Evolutionary conservation across 2,888 invertebrate species (phyloP), one percentile per base, ranked within the genome.

Genomic region (Dynastes tityus): DNA sequence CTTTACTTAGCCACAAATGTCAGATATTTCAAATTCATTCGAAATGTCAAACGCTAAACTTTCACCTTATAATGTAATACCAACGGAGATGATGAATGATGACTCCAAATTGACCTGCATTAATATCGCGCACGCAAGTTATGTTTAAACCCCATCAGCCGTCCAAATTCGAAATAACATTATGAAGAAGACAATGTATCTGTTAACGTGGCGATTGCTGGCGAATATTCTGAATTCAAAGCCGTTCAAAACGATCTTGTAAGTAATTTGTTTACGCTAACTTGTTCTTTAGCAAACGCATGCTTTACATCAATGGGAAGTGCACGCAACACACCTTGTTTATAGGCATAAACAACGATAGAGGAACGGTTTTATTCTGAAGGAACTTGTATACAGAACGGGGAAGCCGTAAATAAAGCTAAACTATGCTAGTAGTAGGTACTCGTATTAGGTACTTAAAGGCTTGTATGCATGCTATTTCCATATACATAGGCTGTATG

Each of bases 251-350:
- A 63, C 27, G 29, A 13, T 63, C 29, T 63, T 13, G 63, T 63
- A 63, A 32, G 29, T 63, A 32, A 63, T 32, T 63, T 29, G 27
- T 63, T 63, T 63, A 13, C 63, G 13, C 11, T 63, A 63, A 16
- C 55, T 63, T 13, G 27, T 63, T 29, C 63, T 63, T 63, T 32
- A 63, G 32, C 63, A 63, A 63, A 63, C 63, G 63, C 63, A 63
- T 63, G 63, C 63, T 63, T 63, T 29, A 63, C 63, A 63, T 63
- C 63, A 63, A 63, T 29, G 11, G 32, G 11, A 32, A 63, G 63
- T 63, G 63, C 63, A 63, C 63, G 32, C 63, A 63, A 29, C 63
- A 32, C 63, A 32, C 63, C 32, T 63, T 32, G 13, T 29, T 63
- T 63, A 63, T 32, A 32, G 63, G 63, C n/a, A 29, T 63, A 63